A percentile compares a stretch with the other conserved stretches of the same genome.
These are phyloP conservation scores for Autographa gamma DNA, from an alignment of 2,888 invertebrate species.

Conservation along the genomic window DNA sequence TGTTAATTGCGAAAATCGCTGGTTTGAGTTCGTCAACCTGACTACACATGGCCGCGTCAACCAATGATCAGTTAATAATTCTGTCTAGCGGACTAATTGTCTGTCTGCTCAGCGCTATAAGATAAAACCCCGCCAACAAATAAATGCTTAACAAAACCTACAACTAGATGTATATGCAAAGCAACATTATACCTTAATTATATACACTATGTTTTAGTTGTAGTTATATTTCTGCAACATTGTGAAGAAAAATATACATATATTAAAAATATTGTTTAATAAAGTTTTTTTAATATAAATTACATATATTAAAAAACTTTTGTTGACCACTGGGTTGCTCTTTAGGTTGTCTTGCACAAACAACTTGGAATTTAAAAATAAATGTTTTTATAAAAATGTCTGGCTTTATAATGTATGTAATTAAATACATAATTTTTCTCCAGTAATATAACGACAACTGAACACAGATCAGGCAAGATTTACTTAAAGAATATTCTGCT, in stretches of 20 bases:
- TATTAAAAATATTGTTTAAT: too few relatives aligned
- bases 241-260: too few relatives aligned
- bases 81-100: not conserved
- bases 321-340: too few relatives aligned
- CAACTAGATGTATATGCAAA: conserved; percentile 32
- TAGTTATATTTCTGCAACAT: conserved; percentile 28
- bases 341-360: not conserved
- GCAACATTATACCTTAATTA: conserved; percentile 36
- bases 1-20: too few relatives aligned
- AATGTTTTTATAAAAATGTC: not conserved
- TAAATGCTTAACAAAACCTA: conserved; percentile 48
- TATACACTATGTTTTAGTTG: conserved; percentile 12
- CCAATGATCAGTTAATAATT: too few relatives aligned
- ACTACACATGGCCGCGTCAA: too few relatives aligned
- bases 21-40: too few relatives aligned
- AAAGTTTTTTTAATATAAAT: too few relatives aligned
- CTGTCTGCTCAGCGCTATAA: not conserved
- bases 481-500: conserved; percentile 87
- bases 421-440: not conserved
- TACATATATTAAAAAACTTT: too few relatives aligned
- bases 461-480: conserved; percentile 61
- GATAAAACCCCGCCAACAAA: conserved; percentile 42
- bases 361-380: too few relatives aligned
- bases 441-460: conserved; percentile 32
- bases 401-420: not conserved